Percentiles rank a stretch among this genome's conserved stretches.
Evolutionary conservation across 1,140 invertebrate species (phyloP).

Genomic region (Triops longicaudatus): DNA sequence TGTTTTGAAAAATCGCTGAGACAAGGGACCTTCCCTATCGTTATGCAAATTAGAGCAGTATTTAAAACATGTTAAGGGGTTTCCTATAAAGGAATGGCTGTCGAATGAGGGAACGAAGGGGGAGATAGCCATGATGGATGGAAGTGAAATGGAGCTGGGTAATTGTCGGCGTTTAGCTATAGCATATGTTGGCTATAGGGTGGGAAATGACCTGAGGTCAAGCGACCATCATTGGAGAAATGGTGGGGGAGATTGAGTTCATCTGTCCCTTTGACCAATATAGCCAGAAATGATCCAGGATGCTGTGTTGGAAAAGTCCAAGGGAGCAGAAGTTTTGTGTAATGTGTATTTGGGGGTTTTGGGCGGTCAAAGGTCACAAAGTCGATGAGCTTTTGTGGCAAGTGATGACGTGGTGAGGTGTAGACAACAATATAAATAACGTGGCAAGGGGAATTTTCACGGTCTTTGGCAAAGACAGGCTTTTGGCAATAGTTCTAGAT

Average conservation of each 20-base stretch:
- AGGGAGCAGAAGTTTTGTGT: background rate
- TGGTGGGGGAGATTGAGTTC: no score
- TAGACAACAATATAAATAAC: conserved; percentile 6
- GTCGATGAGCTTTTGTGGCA: background rate
- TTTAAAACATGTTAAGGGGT: background rate
- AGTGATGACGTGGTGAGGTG: background rate
- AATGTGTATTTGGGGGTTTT: no score
- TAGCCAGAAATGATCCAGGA: background rate
- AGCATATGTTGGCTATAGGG: background rate
- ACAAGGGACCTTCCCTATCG: background rate
- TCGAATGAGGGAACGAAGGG: background rate
- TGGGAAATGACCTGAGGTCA: background rate
- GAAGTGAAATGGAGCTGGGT: background rate
- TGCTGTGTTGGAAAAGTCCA: background rate
- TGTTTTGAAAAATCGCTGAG: background rate
- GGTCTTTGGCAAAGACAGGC: background rate
- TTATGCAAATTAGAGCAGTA: background rate
- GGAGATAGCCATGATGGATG: background rate
- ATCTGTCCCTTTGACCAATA: background rate
- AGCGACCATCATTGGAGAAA: background rate
- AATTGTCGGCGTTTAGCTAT: background rate
- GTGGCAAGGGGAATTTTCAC: background rate
- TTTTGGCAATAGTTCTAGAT: conserved; percentile 5
- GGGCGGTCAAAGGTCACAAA: background rate
- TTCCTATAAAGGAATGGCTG: no score